Base-by-base conservation (phyloP, 2,797 vertebrate species). In the Toxotes lorentzi region DNA sequence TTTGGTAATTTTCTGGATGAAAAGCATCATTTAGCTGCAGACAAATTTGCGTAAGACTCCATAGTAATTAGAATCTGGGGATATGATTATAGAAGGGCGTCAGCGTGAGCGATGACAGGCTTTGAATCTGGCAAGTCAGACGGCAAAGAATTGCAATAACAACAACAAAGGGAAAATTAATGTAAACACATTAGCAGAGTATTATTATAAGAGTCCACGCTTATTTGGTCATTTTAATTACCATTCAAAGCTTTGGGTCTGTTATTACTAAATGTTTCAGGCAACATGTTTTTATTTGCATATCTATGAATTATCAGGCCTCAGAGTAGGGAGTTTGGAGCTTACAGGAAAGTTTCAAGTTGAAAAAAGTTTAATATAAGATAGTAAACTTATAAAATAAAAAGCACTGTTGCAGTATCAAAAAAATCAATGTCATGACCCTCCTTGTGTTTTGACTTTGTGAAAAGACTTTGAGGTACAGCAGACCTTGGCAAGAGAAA, bases 1-100 rank as follows among this genome's bases (percentile, higher is more conserved):
- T 87, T 85, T 83, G 43, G 70, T 89, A 86, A 93, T 95, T 94
- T 92, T 85, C 87, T 89, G 88, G 88, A 91, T 94, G 86, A 95
- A 92, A 89, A 90, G 88, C 84, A 78, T 87, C 60, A 89, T 91
- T 94, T 92, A 85, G 83, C 89, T 70, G 67, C 67, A 80, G 77
- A 91, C 57, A 86, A 87, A 89, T 90, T 82, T 86, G 87, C 32
- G 54, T 80, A 65, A 61, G 82, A 76, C 82, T 86, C 75, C 77
- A 53, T 78, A 70, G 83, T 88, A 92, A 94, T 92, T 92, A 90
- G 72, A 92, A 91, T 86, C 59, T 65, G 68, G 67, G 71, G 85
- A 84, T 87, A 74, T 86, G 82, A 90, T 91, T 88, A 89, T 63
- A 76, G 78, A 64, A 73, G 78, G 88, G 78, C 47, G 58, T 84